Percentiles rank a stretch among this genome's conserved stretches.
phyloP scores from a whole-genome alignment of 1,140 invertebrate species.

The Homarus americanus region DNA sequence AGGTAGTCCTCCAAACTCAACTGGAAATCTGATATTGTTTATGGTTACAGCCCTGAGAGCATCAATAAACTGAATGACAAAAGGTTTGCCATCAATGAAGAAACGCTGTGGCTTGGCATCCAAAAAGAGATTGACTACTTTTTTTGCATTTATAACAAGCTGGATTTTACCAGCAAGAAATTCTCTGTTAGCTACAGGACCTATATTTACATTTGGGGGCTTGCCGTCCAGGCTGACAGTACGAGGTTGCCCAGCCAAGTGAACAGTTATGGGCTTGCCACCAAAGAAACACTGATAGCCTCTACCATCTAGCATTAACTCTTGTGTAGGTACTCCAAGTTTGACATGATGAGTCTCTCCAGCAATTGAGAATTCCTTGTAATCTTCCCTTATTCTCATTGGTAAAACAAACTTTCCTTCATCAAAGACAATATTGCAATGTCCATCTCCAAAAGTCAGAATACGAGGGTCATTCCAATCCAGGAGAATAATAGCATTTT shows the following conservation, averaged over 20 bases:
- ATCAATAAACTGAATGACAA: constrained; percentile 89
- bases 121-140: constrained; percentile 88
- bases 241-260: constrained; percentile 87
- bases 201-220: constrained; percentile 84
- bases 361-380: constrained; percentile 78
- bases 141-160: constrained; percentile 89
- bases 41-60: constrained; percentile 87
- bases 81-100: constrained; percentile 85
- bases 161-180: constrained; percentile 90
- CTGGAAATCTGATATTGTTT: constrained; percentile 87
- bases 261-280: constrained; percentile 90
- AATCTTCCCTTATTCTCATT: constrained; percentile 76
- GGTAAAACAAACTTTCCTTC: constrained; percentile 75
- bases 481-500: constrained; percentile 90
- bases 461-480: constrained; percentile 90
- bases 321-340: constrained; percentile 94
- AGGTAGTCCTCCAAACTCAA: constrained; percentile 94
- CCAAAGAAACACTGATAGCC: constrained; percentile 95
- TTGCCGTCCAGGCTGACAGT: constrained; percentile 90
- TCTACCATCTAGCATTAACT: constrained; percentile 91
- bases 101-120: constrained; percentile 89
- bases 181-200: constrained; percentile 83
- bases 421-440: constrained; percentile 76
- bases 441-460: constrained; percentile 84
- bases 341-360: constrained; percentile 83